These are phyloP conservation scores for Drosophila quasianomalipes DNA, from an alignment of 2,888 invertebrate genomes.

Conservation along the genomic window DNA sequence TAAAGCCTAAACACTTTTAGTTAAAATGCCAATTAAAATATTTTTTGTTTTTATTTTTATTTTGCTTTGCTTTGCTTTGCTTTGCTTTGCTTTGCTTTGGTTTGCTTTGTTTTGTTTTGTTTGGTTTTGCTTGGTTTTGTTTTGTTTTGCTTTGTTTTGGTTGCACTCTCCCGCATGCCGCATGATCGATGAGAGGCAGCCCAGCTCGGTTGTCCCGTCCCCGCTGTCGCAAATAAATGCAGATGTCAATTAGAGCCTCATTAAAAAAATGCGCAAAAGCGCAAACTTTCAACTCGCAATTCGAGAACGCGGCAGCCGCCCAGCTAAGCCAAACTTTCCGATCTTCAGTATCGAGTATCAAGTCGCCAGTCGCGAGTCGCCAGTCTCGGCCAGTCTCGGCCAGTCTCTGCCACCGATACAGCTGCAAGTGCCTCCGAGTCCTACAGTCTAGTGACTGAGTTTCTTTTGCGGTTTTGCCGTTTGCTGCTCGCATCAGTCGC, in stretches of 20 bases:
- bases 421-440: conserved; percentile 24
- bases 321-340: conserved; percentile 7
- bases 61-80: background rate
- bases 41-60: conserved; percentile 41
- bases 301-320: conserved; percentile 35
- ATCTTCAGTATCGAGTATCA: background rate
- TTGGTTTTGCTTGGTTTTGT: background rate
- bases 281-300: conserved; percentile 70
- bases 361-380: conserved; percentile 6
- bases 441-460: conserved; percentile 68
- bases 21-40: conserved; percentile 85
- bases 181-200: conserved; percentile 38
- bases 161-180: conserved; percentile 13
- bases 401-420: background rate
- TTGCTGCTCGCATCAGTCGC: background rate
- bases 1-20: conserved; percentile 85
- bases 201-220: background rate
- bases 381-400: background rate
- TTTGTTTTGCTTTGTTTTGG: background rate
- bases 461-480: conserved; percentile 28
- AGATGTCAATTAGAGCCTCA: conserved; percentile 85
- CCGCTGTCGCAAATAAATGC: conserved; percentile 80
- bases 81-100: background rate
- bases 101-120: conserved; percentile 7
- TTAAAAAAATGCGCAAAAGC: conserved; percentile 81